These are phyloP conservation scores for Xiphorhynchus erythropygius DNA, from an alignment of 2,797 vertebrate genomes.

Conservation along the genomic window DNA sequence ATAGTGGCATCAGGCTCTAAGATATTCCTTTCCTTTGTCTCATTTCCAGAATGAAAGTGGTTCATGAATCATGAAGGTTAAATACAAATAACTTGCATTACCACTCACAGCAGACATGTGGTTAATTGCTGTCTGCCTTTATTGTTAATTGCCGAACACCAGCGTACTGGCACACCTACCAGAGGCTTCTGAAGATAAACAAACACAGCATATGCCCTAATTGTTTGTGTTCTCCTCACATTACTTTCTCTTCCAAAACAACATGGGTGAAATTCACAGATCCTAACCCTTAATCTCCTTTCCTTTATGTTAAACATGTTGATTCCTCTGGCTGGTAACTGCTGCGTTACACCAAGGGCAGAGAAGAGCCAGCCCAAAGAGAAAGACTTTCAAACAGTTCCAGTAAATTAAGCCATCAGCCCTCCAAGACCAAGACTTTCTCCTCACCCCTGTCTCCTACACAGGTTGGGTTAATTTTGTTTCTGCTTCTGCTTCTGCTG, in stretches of 20 bases:
- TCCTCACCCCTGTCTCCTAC: not conserved
- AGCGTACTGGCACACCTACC: not conserved
- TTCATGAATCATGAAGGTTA: conserved; percentile 51
- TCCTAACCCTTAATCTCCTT: not conserved
- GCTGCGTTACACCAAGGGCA: not conserved
- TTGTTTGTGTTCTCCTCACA: not conserved
- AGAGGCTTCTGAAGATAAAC: conserved; percentile 13
- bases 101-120: conserved; percentile 30
- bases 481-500: not conserved
- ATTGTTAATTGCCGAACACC: conserved; percentile 46
- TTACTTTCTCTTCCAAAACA: not conserved
- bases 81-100: conserved; percentile 24
- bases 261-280: not conserved
- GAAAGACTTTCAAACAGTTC: not conserved
- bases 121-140: conserved; percentile 53
- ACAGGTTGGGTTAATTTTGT: not conserved
- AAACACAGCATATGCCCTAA: not conserved
- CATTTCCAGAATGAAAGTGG: not conserved
- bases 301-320: fast-evolving
- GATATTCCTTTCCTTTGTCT: not conserved
- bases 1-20: not conserved
- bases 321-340: not conserved
- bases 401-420: not conserved
- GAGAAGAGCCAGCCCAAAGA: not conserved
- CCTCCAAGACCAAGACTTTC: not conserved